Evolutionary conservation across 2,113 vertebrate species (phyloP).

Genomic region (Equus quagga): DNA sequence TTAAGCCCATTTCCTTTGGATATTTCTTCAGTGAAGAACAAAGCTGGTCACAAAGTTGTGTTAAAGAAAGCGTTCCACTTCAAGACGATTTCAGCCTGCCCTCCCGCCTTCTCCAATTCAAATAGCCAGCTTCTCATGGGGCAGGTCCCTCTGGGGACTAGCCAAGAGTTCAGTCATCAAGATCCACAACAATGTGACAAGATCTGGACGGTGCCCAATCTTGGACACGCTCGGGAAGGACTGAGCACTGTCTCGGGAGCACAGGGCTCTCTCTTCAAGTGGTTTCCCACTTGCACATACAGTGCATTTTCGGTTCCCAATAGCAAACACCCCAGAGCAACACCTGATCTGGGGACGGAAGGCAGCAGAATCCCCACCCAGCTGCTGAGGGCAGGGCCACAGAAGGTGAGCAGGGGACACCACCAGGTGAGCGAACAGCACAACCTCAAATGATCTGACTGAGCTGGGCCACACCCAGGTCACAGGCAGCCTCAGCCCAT

Average conservation of each 20-base stretch:
- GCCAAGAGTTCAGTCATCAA: background rate
- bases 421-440: background rate
- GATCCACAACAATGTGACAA: background rate
- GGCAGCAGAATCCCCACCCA: background rate
- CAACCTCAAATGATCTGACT: background rate
- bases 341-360: background rate
- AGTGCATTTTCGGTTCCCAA: conserved; percentile 26
- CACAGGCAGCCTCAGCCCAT: background rate
- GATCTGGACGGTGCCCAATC: background rate
- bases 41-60: background rate
- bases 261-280: background rate
- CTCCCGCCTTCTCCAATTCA: background rate
- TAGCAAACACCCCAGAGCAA: background rate
- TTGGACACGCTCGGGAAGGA: background rate
- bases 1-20: conserved; percentile 51
- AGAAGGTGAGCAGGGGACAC: background rate
- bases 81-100: background rate
- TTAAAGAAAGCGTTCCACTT: background rate
- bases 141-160: background rate
- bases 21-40: conserved; percentile 39
- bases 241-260: background rate
- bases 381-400: background rate
- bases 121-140: background rate
- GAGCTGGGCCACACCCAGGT: background rate
- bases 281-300: background rate